phyloP scores from a whole-genome alignment of 2,888 invertebrate genomes.

The Hololepta plana region DNA sequence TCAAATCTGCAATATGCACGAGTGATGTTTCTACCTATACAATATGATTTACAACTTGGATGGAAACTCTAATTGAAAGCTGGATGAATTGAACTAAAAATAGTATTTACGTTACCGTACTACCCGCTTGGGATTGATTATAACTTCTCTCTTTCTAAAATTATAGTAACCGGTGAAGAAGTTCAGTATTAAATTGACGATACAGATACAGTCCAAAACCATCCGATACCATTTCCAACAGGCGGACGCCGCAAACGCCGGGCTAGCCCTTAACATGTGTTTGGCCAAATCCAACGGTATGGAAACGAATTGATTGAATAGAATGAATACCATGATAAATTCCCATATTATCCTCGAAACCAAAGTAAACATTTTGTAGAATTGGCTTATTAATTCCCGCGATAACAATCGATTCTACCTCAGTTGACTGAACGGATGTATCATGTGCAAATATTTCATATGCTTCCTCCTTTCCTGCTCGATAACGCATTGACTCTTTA shows the following conservation, averaged over 20 bases:
- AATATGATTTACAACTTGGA: too few relatives aligned
- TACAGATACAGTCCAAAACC: conserved; percentile 15
- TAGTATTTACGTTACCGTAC: conserved; percentile 7
- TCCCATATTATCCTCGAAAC: conserved; percentile 21
- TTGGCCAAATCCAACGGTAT: conserved; percentile 19
- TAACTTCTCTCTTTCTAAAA: conserved; percentile 15
- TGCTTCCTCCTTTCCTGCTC: conserved; percentile 23
- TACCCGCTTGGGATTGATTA: conserved; percentile 18
- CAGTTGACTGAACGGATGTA: conserved; percentile 26
- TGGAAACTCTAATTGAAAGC: too few relatives aligned
- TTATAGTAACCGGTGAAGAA: conserved; percentile 23
- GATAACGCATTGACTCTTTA: conserved; percentile 21
- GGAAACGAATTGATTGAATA: conserved; percentile 15
- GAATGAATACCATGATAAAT: conserved; percentile 18
- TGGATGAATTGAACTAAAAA: background rate
- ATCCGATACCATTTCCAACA: conserved; percentile 17
- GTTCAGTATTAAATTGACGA: conserved; percentile 20
- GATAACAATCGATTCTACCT: conserved; percentile 12
- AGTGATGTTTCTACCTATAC: too few relatives aligned
- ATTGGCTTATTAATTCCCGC: conserved; percentile 2
- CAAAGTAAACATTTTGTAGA: too few relatives aligned
- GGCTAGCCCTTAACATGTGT: background rate
- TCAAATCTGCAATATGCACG: too few relatives aligned
- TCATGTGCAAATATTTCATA: conserved; percentile 19
- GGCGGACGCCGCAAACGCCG: too few relatives aligned